These are phyloP conservation scores for Calameuta idolon DNA, from an alignment of 2,888 invertebrate species.

Conservation along the genomic window DNA sequence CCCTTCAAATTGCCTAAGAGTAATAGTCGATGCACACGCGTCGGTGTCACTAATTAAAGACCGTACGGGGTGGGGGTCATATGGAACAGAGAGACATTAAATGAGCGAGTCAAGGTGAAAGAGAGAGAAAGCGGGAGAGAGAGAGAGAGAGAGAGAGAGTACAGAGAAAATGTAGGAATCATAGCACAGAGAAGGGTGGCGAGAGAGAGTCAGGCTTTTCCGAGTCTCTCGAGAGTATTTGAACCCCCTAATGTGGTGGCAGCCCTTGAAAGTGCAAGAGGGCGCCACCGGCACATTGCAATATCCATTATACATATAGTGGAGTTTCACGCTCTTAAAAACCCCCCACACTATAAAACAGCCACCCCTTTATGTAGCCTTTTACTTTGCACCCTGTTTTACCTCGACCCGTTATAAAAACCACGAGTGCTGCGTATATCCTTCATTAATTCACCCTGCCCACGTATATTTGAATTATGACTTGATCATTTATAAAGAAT, in stretches of 20 bases:
- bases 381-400: background rate
- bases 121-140: background rate
- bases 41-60: background rate
- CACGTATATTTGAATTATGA: background rate
- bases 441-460: background rate
- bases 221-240: slow-evolving; percentile 34
- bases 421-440: background rate
- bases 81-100: background rate
- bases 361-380: background rate
- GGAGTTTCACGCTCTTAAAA: slow-evolving; percentile 16
- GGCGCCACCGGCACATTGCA: slow-evolving; percentile 34
- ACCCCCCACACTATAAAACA: background rate
- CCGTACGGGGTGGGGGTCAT: background rate
- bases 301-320: slow-evolving; percentile 31
- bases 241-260: slow-evolving; percentile 5
- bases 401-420: background rate
- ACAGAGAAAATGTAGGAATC: slow-evolving; percentile 25
- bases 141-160: too few species aligned
- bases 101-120: background rate
- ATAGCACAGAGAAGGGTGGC: slow-evolving; percentile 26
- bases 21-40: slow-evolving; percentile 41
- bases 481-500: background rate
- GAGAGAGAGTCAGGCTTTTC: slow-evolving; percentile 34
- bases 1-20: slow-evolving; percentile 47
- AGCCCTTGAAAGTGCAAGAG: background rate